Evolutionary conservation across 2,113 vertebrate genomes (phyloP), one percentile per base, ranked within the genome.

Genomic region (Egretta garzetta): DNA sequence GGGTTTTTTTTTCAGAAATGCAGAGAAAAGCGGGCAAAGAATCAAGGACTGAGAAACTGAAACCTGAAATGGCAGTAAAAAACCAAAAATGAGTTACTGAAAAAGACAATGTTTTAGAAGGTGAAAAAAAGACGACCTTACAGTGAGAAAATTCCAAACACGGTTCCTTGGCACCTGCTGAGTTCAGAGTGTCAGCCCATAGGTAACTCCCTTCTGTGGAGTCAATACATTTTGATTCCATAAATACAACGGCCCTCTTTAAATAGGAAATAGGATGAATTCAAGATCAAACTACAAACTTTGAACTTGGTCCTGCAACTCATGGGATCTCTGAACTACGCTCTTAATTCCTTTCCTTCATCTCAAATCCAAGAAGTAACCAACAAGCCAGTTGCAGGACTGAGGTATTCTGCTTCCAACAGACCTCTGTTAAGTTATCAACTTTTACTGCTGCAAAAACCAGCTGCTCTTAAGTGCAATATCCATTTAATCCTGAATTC

Each of bases 21-120:
- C 4, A n/a, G 7, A 30, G 82, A 60, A 77, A 86, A 41, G 13
- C 12, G 45, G 33, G 32, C 16, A 67, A 80, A 93, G 10, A 74
- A 74, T 35, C 35, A 53, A 79, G 17, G 14, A 67, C 60, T 52
- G 23, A 74, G 49, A 93, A 90, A 58, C 5, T 14, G 49, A 91
- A 92, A 88, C 12, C 5, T 56, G 9, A 49, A 90, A 71, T 30
- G 10, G 37, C 3, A 27, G 37, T 27, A 39, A 75, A 88, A 33
- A 56, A 6, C 0, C 16, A 30, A 67, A 21, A 68, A 17, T 0
- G 1, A 76, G 9, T 62, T 56, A 58, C 41, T 67, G n/a, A 47
- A 86, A 81, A 88, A 74, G 14, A 56, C 33, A 85, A 73, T 21
- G 28, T 75, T 27, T 86, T 30, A 68, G 15, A n/a, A 0, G 0